Evolutionary conservation across 2,797 vertebrate species (phyloP).

Genomic region (Somateria mollissima): DNA sequence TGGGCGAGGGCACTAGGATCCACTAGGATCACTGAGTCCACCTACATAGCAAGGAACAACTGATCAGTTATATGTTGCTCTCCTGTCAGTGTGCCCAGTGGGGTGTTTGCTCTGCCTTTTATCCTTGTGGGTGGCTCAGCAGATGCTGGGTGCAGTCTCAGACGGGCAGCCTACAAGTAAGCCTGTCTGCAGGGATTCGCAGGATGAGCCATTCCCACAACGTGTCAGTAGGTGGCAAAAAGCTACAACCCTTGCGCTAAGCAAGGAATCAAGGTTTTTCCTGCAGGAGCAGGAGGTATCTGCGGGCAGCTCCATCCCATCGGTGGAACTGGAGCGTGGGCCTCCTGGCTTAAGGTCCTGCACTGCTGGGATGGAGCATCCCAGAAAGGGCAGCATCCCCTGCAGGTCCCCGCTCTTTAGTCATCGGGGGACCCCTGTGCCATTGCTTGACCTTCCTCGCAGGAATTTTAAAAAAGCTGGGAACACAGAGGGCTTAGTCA

Average conservation of each 20-base stretch:
- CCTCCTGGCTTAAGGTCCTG: not conserved
- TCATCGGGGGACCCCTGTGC: not conserved
- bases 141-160: not conserved
- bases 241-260: constrained; percentile 42
- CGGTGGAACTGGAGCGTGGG: fast-evolving
- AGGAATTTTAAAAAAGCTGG: not conserved
- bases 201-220: constrained; percentile 41
- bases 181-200: not conserved
- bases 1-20: not conserved
- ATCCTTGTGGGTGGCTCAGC: fast-evolving
- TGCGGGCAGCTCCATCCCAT: not conserved
- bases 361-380: not conserved
- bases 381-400: not conserved
- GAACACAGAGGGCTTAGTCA: not conserved
- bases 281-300: not conserved
- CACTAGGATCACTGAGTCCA: not conserved
- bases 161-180: fast-evolving
- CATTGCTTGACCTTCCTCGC: not conserved
- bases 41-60: not conserved
- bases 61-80: fast-evolving
- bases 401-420: not conserved
- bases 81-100: not conserved
- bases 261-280: not conserved
- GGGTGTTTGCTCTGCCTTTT: fast-evolving
- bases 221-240: constrained; percentile 70